phyloP scores from a whole-genome alignment of 2,113 vertebrate species.

The Poicephalus gulielmi region DNA sequence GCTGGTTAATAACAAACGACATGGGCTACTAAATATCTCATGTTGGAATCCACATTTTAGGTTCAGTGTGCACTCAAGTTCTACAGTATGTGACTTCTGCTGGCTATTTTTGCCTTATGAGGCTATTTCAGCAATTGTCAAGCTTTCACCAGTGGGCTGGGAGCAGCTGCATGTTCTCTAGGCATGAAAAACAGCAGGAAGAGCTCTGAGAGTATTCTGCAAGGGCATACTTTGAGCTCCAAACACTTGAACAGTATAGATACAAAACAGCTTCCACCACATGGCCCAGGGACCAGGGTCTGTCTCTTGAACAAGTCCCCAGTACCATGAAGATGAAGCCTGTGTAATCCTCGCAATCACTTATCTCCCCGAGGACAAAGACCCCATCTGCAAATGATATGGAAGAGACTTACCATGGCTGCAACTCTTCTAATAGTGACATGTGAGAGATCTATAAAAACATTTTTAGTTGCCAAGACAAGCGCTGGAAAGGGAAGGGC shows the following conservation, averaged over 20 bases:
- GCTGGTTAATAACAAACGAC: background rate
- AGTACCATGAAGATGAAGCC: background rate
- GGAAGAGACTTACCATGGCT: background rate
- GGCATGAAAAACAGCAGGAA: background rate
- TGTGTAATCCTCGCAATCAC: constrained; percentile 5
- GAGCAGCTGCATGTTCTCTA: constrained; percentile 29
- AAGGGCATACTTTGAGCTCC: background rate
- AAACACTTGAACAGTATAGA: background rate
- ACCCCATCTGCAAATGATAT: constrained; percentile 21
- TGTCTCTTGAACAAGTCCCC: constrained; percentile 32
- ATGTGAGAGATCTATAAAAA: constrained; percentile 4
- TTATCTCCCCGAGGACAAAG: constrained; percentile 15
- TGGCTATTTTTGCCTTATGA: background rate
- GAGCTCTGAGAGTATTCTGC: background rate
- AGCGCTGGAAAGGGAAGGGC: background rate
- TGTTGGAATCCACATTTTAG: background rate
- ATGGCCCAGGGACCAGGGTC: background rate
- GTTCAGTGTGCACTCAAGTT: background rate
- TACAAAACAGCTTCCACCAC: background rate
- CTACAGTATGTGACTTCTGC: background rate
- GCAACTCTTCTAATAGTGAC: constrained; percentile 30
- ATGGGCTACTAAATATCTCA: background rate
- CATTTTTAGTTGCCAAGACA: background rate
- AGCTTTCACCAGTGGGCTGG: background rate
- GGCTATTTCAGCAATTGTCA: background rate